Conservation (phyloP, 1,140 invertebrate species). For the Zaprionus tsacasi region DNA sequence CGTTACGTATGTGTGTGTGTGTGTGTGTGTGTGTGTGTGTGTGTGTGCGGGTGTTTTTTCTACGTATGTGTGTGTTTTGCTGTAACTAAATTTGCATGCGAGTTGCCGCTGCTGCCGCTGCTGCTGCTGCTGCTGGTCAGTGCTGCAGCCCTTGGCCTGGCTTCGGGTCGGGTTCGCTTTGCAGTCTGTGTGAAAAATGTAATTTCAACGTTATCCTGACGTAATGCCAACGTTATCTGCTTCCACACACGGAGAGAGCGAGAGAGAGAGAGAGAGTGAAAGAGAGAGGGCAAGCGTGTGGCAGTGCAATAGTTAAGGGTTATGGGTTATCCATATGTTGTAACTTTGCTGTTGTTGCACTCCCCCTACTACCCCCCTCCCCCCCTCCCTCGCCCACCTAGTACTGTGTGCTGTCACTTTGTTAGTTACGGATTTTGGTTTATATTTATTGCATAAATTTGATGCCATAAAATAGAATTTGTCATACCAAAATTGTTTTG, state of each 20-base stretch:
- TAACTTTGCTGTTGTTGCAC: constrained; percentile 41
- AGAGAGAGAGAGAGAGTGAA: neutral
- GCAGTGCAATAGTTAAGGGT: neutral
- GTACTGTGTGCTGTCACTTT: constrained; percentile 55
- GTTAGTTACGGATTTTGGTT: constrained; percentile 79
- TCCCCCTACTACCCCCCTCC: constrained; percentile 1
- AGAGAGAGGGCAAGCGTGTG: neutral
- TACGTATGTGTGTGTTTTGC: constrained; percentile 18
- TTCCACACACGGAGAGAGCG: constrained; percentile 54
- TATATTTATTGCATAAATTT: constrained; percentile 82
- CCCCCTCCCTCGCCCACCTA: neutral
- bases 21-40: constrained; percentile 35
- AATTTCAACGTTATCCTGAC: constrained; percentile 81
- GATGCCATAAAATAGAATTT: constrained; percentile 78
- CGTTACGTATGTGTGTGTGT: constrained; percentile 51
- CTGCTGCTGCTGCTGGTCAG: constrained; percentile 56
- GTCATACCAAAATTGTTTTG: constrained; percentile 74
- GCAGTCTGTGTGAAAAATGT: constrained; percentile 74
- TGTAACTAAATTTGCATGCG: constrained; percentile 75
- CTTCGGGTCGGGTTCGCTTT: constrained; percentile 5
- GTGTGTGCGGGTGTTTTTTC: constrained; percentile 24
- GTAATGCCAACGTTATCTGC: constrained; percentile 80
- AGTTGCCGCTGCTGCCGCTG: neutral
- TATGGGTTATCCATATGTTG: constrained; percentile 62
- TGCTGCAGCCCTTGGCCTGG: constrained; percentile 3